Conservation (phyloP, 30 jellyfish, hydroid and myxozoan genomes). For the Catostylus mosaicus region DNA sequence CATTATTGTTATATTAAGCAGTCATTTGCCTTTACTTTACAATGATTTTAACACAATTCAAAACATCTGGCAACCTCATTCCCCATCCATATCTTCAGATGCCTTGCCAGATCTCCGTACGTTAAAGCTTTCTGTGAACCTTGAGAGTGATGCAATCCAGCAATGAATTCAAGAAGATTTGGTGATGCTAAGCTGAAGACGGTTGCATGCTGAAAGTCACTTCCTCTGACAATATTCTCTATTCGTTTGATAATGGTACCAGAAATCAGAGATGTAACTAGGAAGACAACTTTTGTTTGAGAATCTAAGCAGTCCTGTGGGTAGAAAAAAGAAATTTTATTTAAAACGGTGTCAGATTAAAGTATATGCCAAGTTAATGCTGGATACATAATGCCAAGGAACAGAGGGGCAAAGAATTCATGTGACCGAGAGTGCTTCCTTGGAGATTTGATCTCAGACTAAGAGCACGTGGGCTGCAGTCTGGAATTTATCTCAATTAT, state of each 20-base stretch:
- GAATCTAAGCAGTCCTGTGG: conserved; percentile 90
- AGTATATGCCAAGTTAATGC: no score
- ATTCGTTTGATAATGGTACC: conserved; percentile 53
- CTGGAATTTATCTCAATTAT: no score
- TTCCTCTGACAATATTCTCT: conserved; percentile 58
- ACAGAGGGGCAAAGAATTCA: no score
- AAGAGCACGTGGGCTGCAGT: no score
- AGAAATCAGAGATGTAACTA: conserved; percentile 55
- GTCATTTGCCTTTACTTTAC: no score
- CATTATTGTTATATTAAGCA: no score
- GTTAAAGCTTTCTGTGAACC: neutral
- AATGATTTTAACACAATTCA: no score
- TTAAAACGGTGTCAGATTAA: no score
- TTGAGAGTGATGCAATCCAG: conserved; percentile 13
- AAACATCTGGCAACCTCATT: conserved; percentile 82
- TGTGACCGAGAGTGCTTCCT: no score
- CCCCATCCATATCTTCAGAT: conserved; percentile 81
- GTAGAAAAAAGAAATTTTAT: neutral
- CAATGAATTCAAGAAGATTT: conserved; percentile 48
- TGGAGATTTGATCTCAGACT: no score
- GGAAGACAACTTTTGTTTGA: conserved; percentile 82
- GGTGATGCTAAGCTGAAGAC: conserved; percentile 54
- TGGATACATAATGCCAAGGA: no score
- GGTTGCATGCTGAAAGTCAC: conserved; percentile 75
- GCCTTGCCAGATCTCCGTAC: conserved; percentile 50